Evolutionary conservation across 2,113 vertebrate genomes (phyloP).

Genomic region (Gallinago undulata): DNA sequence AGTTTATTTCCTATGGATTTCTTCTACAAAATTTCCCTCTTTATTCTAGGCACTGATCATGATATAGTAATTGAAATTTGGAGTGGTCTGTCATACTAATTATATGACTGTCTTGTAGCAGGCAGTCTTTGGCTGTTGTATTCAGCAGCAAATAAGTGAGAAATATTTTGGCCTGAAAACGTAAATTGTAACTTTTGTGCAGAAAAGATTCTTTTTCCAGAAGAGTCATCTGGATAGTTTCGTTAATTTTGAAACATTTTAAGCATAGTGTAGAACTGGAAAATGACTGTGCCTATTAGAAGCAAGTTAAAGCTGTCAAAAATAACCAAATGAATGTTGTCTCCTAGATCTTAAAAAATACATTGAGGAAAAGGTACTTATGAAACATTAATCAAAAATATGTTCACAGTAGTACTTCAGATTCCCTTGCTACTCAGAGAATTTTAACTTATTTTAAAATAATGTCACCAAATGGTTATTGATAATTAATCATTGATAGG

Average conservation of each 20-base stretch:
- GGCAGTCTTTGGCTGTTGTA: constrained; percentile 33
- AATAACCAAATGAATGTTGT: neutral
- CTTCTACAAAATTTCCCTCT: constrained; percentile 67
- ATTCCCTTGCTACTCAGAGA: neutral
- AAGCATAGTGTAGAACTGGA: neutral
- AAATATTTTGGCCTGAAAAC: constrained; percentile 36
- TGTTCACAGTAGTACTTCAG: neutral
- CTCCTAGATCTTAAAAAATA: neutral
- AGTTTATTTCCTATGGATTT: constrained; percentile 68
- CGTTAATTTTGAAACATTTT: constrained; percentile 42
- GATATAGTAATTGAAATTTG: constrained; percentile 68
- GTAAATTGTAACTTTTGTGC: neutral
- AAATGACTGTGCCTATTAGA: neutral
- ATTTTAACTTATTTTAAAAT: neutral
- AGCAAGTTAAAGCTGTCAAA: neutral
- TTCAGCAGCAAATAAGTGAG: constrained; percentile 35
- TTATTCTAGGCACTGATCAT: constrained; percentile 69
- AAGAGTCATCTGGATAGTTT: neutral
- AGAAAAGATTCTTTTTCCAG: neutral
- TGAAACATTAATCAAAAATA: neutral
- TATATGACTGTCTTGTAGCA: constrained; percentile 49
- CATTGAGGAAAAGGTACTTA: neutral
- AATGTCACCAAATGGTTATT: neutral
- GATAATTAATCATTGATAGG: neutral
- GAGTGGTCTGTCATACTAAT: constrained; percentile 66